These are phyloP conservation scores for Talpa occidentalis DNA, from an alignment of 2,113 vertebrate species.

Conservation along the genomic window DNA sequence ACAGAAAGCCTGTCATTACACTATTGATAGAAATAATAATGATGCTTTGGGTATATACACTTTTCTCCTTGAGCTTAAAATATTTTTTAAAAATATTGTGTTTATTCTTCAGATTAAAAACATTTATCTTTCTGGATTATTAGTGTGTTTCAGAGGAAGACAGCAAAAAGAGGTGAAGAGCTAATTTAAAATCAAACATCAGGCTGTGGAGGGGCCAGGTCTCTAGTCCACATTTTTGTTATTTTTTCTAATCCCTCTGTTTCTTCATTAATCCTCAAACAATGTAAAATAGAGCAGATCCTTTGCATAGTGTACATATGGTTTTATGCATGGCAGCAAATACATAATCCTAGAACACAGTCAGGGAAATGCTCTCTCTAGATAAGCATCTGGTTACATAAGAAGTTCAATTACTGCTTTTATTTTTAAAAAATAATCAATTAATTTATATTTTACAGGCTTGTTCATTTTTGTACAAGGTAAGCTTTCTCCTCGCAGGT, in stretches of 20 bases:
- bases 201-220: not conserved
- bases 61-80: conserved; percentile 41
- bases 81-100: not conserved
- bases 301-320: not conserved
- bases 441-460: too few species aligned
- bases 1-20: conserved; percentile 14
- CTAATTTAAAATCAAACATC: not conserved
- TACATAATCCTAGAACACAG: not conserved
- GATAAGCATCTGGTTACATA: not conserved
- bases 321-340: not conserved
- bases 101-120: conserved; percentile 16
- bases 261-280: not conserved
- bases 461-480: too few species aligned
- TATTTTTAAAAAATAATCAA: too few species aligned
- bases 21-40: conserved; percentile 29
- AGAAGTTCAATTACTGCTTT: not conserved
- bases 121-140: not conserved
- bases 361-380: not conserved
- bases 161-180: not conserved
- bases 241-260: not conserved
- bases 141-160: not conserved
- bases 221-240: not conserved
- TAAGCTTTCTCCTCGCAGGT: too few species aligned
- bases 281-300: not conserved
- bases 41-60: not conserved